These are phyloP conservation scores for Melanotaenia pygmaea DNA, from an alignment of 2,797 vertebrate genomes.

Conservation along the genomic window DNA sequence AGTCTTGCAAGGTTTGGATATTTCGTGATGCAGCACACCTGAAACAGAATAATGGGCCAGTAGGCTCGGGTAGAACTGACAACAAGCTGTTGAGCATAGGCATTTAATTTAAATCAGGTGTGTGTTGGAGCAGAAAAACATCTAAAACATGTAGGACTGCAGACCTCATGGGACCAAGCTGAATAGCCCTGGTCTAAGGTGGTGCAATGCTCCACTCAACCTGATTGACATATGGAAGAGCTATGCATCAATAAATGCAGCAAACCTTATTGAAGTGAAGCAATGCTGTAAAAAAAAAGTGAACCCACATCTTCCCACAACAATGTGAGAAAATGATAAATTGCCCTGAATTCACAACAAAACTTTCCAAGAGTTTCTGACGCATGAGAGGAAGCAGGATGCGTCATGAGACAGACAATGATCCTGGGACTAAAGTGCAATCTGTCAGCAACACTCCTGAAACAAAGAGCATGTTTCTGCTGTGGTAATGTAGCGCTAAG, in stretches of 20 bases:
- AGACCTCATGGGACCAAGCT: too few relatives aligned
- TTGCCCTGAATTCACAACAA: not conserved
- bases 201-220: too few relatives aligned
- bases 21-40: too few relatives aligned
- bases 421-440: constrained; percentile 35
- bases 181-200: too few relatives aligned
- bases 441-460: constrained; percentile 30
- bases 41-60: too few relatives aligned
- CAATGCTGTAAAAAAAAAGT: not conserved
- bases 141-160: too few relatives aligned
- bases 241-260: not conserved
- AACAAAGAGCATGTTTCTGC: not conserved
- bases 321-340: not conserved
- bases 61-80: too few relatives aligned
- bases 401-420: constrained; percentile 16
- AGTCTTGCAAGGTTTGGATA: too few relatives aligned
- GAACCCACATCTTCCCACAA: not conserved
- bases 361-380: constrained; percentile 1
- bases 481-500: constrained; percentile 4
- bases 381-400: constrained; percentile 6
- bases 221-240: not conserved
- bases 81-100: too few relatives aligned
- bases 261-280: not conserved
- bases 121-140: too few relatives aligned
- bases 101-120: too few relatives aligned